Percentiles rank a stretch among this genome's conserved stretches.
These are phyloP conservation scores for Myioborus miniatus DNA, from an alignment of 2,797 vertebrate species.

Conservation along the genomic window DNA sequence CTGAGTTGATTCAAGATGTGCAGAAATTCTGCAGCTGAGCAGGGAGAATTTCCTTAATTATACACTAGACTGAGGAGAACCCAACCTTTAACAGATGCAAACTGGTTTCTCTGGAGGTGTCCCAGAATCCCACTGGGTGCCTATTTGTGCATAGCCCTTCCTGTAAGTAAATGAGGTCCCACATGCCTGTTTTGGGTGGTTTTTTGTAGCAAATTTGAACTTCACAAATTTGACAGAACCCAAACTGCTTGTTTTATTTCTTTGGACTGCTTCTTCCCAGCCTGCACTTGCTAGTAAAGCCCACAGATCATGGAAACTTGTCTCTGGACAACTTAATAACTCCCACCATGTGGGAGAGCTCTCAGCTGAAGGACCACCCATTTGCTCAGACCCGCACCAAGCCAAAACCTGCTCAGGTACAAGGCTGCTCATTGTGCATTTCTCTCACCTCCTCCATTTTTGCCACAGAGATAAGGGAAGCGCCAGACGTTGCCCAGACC, in stretches of 20 bases:
- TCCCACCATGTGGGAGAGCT: neutral
- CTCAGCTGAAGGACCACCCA: neutral
- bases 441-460: conserved; percentile 89
- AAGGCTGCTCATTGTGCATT: rapidly evolving
- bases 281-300: neutral
- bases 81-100: neutral
- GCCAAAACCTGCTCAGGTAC: neutral
- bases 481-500: conserved; percentile 93
- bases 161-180: neutral
- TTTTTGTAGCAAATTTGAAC: neutral
- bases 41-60: neutral
- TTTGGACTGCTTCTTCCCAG: neutral
- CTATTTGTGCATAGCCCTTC: neutral
- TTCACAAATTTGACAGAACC: neutral
- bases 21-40: neutral
- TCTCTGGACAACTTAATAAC: neutral
- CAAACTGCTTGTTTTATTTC: neutral
- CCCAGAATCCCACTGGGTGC: neutral
- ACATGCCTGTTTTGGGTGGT: neutral
- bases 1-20: neutral
- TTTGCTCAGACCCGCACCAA: neutral
- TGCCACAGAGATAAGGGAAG: conserved; percentile 93
- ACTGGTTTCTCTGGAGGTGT: neutral
- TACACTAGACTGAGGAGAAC: neutral
- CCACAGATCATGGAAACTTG: neutral